Percentiles rank a stretch among this genome's conserved stretches.
Evolutionary conservation across 1,140 invertebrate species (phyloP).

Genomic region (Cryptotermes secundus): DNA sequence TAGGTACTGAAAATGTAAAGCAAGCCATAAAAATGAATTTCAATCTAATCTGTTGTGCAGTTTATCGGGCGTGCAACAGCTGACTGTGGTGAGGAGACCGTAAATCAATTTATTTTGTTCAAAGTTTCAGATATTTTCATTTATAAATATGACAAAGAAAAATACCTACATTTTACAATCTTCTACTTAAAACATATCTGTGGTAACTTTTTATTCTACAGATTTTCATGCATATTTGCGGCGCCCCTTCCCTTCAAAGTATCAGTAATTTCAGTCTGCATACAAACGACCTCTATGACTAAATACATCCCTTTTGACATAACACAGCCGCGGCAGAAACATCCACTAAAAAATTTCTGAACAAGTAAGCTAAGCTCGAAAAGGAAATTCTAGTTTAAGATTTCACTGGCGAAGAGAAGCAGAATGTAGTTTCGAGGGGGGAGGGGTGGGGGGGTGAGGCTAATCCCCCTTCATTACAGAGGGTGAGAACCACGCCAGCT

Average conservation of each 20-base stretch:
- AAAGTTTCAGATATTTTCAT: not conserved
- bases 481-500: not conserved
- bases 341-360: not conserved
- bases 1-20: too few relatives aligned
- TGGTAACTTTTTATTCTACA: not conserved
- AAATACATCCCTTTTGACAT: not conserved
- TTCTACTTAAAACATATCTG: not conserved
- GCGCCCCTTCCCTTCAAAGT: not conserved
- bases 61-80: too few relatives aligned
- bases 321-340: not conserved
- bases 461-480: constrained; percentile 4
- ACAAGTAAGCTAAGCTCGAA: not conserved
- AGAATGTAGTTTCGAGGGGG: too few relatives aligned
- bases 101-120: not conserved
- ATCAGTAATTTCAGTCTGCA: not conserved
- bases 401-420: not conserved
- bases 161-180: too few relatives aligned
- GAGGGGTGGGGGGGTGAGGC: not conserved
- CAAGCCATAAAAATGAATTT: too few relatives aligned
- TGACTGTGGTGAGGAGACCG: too few relatives aligned
- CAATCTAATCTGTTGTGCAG: too few relatives aligned
- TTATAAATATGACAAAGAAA: not conserved
- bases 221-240: not conserved
- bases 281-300: not conserved
- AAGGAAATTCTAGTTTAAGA: not conserved